Conservation (phyloP, 2,797 vertebrate species). For the Galaxias olidus region DNA sequence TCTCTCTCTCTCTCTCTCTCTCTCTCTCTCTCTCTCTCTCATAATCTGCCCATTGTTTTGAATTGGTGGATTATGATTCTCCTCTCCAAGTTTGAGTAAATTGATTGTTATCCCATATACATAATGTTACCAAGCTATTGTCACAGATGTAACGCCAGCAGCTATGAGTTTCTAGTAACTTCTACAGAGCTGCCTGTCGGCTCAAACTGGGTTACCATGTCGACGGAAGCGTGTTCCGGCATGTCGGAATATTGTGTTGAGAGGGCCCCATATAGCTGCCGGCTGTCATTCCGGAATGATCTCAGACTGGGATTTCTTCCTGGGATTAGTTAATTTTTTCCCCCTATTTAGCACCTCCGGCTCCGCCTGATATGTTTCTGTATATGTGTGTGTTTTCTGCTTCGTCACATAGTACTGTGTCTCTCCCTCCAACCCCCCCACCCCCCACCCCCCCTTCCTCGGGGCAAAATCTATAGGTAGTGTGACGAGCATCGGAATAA, state of each 20-base stretch:
- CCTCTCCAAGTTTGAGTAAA: constrained; percentile 6
- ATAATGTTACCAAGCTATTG: too few species aligned
- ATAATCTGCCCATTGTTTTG: neutral
- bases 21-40: too few species aligned
- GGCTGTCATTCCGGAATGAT: constrained; percentile 61
- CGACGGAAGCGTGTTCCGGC: constrained; percentile 54
- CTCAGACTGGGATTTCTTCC: constrained; percentile 67
- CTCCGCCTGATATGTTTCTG: constrained; percentile 1
- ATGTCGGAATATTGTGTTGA: constrained; percentile 44
- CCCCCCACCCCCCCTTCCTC: too few species aligned
- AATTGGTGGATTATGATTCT: too few species aligned
- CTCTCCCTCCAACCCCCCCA: neutral
- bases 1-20: too few species aligned
- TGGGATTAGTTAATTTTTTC: constrained; percentile 28
- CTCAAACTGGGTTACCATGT: constrained; percentile 65
- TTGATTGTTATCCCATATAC: constrained; percentile 8
- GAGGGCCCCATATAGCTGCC: constrained; percentile 31
- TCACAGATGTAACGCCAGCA: too few species aligned
- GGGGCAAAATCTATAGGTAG: too few species aligned
- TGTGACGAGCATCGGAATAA: too few species aligned
- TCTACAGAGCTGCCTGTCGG: neutral
- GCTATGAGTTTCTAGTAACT: neutral
- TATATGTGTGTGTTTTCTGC: too few species aligned
- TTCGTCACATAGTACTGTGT: neutral
- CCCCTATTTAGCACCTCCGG: neutral